Evolutionary conservation across 2,888 invertebrate genomes (phyloP).

Genomic region (Scaptomyza caliginosa): DNA sequence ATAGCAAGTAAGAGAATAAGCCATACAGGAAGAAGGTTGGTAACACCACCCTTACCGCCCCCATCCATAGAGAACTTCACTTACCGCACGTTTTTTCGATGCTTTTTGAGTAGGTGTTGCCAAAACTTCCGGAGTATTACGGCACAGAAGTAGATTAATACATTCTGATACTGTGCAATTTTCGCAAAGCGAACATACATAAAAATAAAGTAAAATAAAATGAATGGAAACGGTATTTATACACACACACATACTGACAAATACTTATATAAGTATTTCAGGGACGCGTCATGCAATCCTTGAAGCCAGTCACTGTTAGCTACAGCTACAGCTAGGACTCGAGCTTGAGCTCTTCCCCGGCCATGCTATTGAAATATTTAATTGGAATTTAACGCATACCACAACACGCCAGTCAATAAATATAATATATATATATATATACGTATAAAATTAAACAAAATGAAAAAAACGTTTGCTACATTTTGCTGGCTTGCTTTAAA

Average conservation of each 20-base stretch:
- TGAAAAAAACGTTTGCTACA: constrained; percentile 59
- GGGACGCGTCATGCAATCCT: constrained; percentile 41
- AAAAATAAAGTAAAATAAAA: constrained; percentile 17
- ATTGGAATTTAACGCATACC: constrained; percentile 78
- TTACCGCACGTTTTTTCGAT: constrained; percentile 47
- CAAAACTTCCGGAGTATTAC: constrained; percentile 75
- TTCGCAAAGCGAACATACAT: constrained; percentile 33
- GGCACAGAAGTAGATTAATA: constrained; percentile 70
- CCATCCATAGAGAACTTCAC: neutral
- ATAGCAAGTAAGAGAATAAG: constrained; percentile 42
- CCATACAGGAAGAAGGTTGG: constrained; percentile 49
- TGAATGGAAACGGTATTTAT: constrained; percentile 48
- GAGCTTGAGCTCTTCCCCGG: constrained; percentile 22
- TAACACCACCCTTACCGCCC: neutral
- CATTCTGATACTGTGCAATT: constrained; percentile 70
- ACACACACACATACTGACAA: constrained; percentile 42
- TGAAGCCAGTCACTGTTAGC: constrained; percentile 8
- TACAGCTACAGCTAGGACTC: neutral
- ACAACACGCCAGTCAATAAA: constrained; percentile 69
- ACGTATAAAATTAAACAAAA: constrained; percentile 1
- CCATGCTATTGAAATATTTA: constrained; percentile 77
- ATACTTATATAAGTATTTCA: constrained; percentile 20
- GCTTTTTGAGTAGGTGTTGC: constrained; percentile 76
- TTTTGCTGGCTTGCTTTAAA: constrained; percentile 63
- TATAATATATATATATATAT: constrained; percentile 47